Percentiles rank a stretch among this genome's conserved stretches.
phyloP scores from a whole-genome alignment of 2,113 vertebrate species.

The Rissa tridactyla region DNA sequence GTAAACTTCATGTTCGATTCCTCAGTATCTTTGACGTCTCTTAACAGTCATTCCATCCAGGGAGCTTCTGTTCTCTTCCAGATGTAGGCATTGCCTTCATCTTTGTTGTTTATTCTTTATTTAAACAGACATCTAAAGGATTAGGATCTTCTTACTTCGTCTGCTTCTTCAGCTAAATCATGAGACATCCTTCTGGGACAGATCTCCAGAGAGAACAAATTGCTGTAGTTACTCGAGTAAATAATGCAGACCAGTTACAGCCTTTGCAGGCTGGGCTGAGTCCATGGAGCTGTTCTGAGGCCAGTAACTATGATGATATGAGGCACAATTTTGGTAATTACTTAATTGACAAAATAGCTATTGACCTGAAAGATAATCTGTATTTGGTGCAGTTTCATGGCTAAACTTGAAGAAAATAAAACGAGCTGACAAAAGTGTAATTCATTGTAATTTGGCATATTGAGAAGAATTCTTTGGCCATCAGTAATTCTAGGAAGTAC shows the following conservation, averaged over 20 bases:
- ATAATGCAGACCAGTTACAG: not conserved
- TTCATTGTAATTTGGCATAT: not conserved
- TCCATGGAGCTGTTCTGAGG: not conserved
- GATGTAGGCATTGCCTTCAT: not conserved
- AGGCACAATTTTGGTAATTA: not conserved
- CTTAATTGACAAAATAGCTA: not conserved
- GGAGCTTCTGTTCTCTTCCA: not conserved
- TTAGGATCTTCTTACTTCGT: not conserved
- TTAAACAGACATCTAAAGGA: not conserved
- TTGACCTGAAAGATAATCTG: not conserved
- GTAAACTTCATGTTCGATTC: not conserved
- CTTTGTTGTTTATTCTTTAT: not conserved
- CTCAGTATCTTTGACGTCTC: not conserved
- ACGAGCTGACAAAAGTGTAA: not conserved
- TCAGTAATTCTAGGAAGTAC: not conserved
- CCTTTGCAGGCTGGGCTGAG: not conserved
- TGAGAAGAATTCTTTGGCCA: not conserved
- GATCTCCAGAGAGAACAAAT: not conserved
- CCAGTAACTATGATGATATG: not conserved
- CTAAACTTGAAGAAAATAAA: not conserved
- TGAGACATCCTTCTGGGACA: not conserved
- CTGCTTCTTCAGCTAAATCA: not conserved
- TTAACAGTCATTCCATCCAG: not conserved
- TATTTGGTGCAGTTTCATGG: not conserved
- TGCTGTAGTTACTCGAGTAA: not conserved